Conservation (phyloP, 2,113 vertebrate genomes). For the Myrmecophaga tridactyla region DNA sequence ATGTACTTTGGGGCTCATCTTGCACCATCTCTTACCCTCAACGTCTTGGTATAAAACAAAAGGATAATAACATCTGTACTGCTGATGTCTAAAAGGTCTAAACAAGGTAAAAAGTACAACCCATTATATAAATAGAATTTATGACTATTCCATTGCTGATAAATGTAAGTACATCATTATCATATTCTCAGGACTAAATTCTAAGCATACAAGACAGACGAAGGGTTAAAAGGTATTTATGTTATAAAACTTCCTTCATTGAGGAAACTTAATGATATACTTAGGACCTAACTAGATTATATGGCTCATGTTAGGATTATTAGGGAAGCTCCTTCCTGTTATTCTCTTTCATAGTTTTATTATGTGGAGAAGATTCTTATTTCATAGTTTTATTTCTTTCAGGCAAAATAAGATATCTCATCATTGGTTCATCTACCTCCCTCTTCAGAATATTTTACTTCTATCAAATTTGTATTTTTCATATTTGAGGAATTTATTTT, state of each 20-base stretch:
- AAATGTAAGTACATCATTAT: neutral
- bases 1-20: neutral
- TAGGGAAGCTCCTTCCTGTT: neutral
- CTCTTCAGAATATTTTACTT: slow-evolving; percentile 19
- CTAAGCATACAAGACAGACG: neutral
- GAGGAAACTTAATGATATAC: neutral
- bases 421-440: neutral
- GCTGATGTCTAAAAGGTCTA: neutral
- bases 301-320: neutral
- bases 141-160: neutral
- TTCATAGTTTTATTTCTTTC: neutral
- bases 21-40: neutral
- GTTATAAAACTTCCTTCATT: neutral
- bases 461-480: neutral
- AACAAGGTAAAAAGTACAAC: neutral
- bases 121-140: neutral
- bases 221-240: neutral
- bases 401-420: neutral
- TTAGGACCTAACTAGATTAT: neutral
- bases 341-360: neutral
- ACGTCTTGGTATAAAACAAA: neutral
- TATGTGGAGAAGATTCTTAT: neutral
- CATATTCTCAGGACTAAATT: neutral
- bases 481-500: neutral
- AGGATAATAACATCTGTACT: neutral